Evolutionary conservation across 2,797 vertebrate species (phyloP).

Genomic region (Falco berigora): DNA sequence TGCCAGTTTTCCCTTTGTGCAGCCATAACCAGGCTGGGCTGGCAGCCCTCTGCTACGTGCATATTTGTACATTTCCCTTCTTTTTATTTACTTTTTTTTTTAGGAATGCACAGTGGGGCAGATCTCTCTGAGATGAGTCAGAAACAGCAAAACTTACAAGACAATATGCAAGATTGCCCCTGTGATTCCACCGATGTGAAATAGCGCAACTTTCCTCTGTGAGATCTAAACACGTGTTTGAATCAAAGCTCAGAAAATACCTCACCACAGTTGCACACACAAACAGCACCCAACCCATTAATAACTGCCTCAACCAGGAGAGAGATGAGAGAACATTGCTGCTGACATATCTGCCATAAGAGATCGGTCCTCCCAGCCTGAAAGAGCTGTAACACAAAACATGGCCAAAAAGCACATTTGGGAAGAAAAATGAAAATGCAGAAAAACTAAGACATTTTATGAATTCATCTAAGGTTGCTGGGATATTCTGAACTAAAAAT

Average conservation of each 20-base stretch:
- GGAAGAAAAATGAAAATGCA: background rate
- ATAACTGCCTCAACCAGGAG: background rate
- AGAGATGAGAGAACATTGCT: background rate
- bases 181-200: background rate
- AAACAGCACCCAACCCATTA: background rate
- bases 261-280: background rate
- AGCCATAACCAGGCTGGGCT: background rate
- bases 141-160: background rate
- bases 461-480: background rate
- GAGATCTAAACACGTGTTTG: background rate
- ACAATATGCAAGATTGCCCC: background rate
- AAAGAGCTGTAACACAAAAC: background rate
- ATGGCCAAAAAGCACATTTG: background rate
- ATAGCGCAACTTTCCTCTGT: background rate
- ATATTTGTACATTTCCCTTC: background rate
- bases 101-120: background rate
- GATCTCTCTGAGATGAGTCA: background rate
- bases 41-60: background rate
- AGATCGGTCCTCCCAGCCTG: background rate
- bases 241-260: background rate
- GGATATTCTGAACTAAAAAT: background rate
- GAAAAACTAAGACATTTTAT: background rate
- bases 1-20: background rate
- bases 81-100: background rate
- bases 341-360: background rate